Percentiles rank a stretch among this genome's conserved stretches.
These are phyloP conservation scores for Neoascia interrupta DNA, from an alignment of 2,888 invertebrate species.

Conservation along the genomic window DNA sequence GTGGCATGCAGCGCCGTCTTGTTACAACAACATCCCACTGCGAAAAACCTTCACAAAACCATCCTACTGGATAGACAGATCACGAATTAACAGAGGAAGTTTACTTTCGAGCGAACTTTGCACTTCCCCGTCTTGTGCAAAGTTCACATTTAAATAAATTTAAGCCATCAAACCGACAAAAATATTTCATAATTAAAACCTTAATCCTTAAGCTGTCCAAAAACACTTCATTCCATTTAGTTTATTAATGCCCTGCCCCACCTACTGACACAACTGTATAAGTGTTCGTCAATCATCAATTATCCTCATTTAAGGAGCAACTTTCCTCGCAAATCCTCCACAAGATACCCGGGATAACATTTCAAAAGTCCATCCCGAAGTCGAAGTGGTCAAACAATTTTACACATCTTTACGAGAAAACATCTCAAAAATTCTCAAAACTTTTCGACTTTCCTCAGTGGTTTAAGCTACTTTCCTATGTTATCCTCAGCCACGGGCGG, in stretches of 20 bases:
- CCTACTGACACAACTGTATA: no score
- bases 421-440: background rate
- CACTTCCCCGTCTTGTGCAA: no score
- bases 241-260: background rate
- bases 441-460: conserved; percentile 5
- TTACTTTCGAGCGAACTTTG: no score
- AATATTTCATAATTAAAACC: conserved; percentile 18
- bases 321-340: background rate
- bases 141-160: no score
- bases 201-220: conserved; percentile 22
- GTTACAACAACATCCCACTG: no score
- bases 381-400: conserved; percentile 25
- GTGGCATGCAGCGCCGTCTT: no score
- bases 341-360: background rate
- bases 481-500: background rate
- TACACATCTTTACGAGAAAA: conserved; percentile 1
- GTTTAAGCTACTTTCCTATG: conserved; percentile 16
- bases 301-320: background rate
- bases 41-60: no score
- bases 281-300: background rate
- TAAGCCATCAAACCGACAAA: background rate
- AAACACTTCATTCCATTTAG: conserved; percentile 12
- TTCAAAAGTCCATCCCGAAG: conserved; percentile 11
- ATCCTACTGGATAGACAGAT: no score
- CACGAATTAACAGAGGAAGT: no score